Conservation (phyloP, 92 coral and sea anemone genomes). For the Palythoa heliodiscus region DNA sequence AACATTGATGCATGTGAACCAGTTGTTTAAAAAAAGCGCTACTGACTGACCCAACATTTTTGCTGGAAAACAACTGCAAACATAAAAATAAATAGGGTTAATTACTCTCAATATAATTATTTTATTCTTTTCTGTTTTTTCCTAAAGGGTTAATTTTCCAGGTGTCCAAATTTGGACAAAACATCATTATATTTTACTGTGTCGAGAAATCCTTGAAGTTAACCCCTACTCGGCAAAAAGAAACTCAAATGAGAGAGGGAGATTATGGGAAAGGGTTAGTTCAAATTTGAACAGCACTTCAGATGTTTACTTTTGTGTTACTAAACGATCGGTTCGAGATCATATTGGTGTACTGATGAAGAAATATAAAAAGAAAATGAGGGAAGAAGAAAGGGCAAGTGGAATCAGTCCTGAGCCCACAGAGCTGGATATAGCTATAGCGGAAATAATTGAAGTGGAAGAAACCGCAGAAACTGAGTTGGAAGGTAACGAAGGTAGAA, state of each 20-base stretch:
- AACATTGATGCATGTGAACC: too few species aligned
- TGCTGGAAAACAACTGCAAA: too few species aligned
- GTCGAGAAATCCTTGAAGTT: slow-evolving; percentile 23
- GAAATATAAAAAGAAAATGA: slow-evolving; percentile 50
- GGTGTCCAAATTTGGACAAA: slow-evolving; percentile 34
- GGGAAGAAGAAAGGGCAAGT: slow-evolving; percentile 31
- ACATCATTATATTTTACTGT: slow-evolving; percentile 32
- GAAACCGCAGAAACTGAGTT: slow-evolving; percentile 7
- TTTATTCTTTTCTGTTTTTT: slow-evolving; percentile 14
- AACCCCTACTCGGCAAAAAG: slow-evolving; percentile 36
- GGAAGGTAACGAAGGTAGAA: not conserved
- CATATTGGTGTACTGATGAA: slow-evolving; percentile 37
- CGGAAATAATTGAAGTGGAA: slow-evolving; percentile 42
- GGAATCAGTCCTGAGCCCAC: slow-evolving; percentile 22
- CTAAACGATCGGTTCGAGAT: slow-evolving; percentile 30
- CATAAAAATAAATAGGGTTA: not conserved
- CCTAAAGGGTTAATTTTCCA: slow-evolving; percentile 28
- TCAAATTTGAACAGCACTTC: slow-evolving; percentile 23
- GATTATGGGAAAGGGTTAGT: slow-evolving; percentile 27
- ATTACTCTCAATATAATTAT: too few species aligned
- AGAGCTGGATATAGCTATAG: slow-evolving; percentile 29
- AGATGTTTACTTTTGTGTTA: slow-evolving; percentile 7
- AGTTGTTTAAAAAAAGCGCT: too few species aligned
- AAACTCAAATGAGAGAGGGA: slow-evolving; percentile 17
- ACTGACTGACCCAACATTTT: too few species aligned